Evolutionary conservation across 2,797 vertebrate genomes (phyloP), one percentile per base, ranked within the genome.

Genomic region (Apogon talboti): DNA sequence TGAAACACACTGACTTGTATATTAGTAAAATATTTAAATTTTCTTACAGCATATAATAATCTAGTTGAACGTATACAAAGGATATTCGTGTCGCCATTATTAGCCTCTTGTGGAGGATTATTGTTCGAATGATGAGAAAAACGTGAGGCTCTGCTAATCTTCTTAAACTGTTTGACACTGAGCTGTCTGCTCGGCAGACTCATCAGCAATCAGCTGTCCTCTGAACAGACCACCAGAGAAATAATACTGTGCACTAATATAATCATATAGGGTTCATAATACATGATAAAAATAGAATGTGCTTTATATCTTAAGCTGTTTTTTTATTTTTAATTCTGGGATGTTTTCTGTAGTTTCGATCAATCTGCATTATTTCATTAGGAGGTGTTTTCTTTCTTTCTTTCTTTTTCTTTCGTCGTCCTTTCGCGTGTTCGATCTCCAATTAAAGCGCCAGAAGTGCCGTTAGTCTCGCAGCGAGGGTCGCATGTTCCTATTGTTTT

Each of bases 101-200:
- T 86, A 89, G 83, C 83, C 65, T 75, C 58, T 72, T 74, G 66
- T 57, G 41, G 40, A 76, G 83, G 84, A 86, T 86, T 84, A 89
- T 76, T 76, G 76, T 84, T 80, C 49, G 79, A 66, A 82, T 74
- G 66, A 88, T 85, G 83, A 81, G 72, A 75, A 79, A 92, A 92
- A 91, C 81, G 84, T 87, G 87, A 92, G 71, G 70, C 73, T 3
- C 67, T 70, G 67, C 64, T 92, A 92, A 94, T 94, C 92, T 87
- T 79, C 90, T 93, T 91, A 92, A 84, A 88, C 66, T 75, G 81
- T 83, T 62, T 83, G 86, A 90, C 81, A 86, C 75, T 76, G 82
- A 86, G 83, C 81, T 90, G 92, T 92, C 84, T 88, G 84, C 89
- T 93, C 91, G 67, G 87, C 91, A 90, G 92, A 93, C 87, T 88